Percentiles rank a stretch among this genome's conserved stretches.
Evolutionary conservation across 2,113 vertebrate genomes (phyloP).

Genomic region (Takifugu bimaculatus): DNA sequence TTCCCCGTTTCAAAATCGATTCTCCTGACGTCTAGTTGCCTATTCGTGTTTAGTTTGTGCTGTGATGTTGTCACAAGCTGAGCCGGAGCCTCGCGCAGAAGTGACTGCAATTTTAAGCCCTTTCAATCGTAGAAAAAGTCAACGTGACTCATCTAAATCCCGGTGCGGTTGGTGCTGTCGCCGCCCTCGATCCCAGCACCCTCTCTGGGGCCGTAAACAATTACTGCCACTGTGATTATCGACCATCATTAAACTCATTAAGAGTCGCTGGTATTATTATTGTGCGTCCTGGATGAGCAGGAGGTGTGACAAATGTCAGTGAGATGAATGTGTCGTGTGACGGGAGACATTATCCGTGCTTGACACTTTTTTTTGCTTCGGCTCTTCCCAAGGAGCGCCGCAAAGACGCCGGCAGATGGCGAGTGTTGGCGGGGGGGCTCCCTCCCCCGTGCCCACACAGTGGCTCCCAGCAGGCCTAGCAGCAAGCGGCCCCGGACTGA

Average conservation of each 20-base stretch:
- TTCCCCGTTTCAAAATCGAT: background rate
- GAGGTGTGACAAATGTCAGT: conserved; percentile 30
- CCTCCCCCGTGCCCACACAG: conserved; percentile 4
- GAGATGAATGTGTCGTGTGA: conserved; percentile 7
- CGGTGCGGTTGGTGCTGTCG: background rate
- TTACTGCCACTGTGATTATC: conserved; percentile 16
- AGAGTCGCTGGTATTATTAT: conserved; percentile 27
- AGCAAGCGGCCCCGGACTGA: conserved; percentile 14
- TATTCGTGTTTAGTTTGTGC: conserved; percentile 1
- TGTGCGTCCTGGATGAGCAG: conserved; percentile 46
- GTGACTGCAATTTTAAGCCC: background rate
- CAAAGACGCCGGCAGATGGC: conserved; percentile 56
- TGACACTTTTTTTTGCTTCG: conserved; percentile 15
- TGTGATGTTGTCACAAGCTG: background rate
- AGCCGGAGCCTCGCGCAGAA: background rate
- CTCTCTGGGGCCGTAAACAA: conserved; percentile 12
- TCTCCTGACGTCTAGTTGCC: background rate
- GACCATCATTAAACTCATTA: conserved; percentile 20
- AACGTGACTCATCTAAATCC: background rate
- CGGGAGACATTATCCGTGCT: conserved; percentile 36
- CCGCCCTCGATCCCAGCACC: conserved; percentile 2
- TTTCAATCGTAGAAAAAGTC: background rate
- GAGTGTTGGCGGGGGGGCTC: conserved; percentile 28
- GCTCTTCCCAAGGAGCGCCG: conserved; percentile 31
- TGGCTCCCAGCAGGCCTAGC: conserved; percentile 32